Conservation (phyloP, 2,113 vertebrate genomes). For the Mugil cephalus region DNA sequence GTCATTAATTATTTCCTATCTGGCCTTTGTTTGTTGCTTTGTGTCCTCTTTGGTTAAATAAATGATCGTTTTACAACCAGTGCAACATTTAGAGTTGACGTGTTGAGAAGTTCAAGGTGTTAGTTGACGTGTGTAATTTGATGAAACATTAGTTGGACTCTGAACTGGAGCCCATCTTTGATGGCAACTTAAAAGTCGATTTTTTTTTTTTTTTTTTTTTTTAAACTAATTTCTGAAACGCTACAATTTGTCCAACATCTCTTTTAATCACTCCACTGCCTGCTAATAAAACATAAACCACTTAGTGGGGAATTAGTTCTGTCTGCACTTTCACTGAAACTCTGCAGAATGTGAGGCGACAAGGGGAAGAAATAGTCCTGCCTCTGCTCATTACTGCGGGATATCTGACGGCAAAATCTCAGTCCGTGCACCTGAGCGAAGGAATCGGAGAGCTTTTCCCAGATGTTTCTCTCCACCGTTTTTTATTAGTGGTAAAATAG, state of each 20-base stretch:
- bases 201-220: constrained; percentile 77
- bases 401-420: constrained; percentile 72
- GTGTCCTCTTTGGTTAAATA: constrained; percentile 58
- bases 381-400: constrained; percentile 79
- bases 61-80: constrained; percentile 41
- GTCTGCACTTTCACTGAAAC: constrained; percentile 72
- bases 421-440: constrained; percentile 71
- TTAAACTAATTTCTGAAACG: constrained; percentile 68
- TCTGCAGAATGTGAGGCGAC: constrained; percentile 63
- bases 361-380: constrained; percentile 57
- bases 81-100: constrained; percentile 45
- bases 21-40: constrained; percentile 64
- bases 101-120: constrained; percentile 51
- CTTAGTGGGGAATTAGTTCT: constrained; percentile 79
- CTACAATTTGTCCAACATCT: constrained; percentile 71
- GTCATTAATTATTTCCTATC: constrained; percentile 68
- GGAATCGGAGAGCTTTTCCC: constrained; percentile 72
- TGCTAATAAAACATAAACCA: constrained; percentile 82
- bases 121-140: constrained; percentile 59
- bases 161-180: constrained; percentile 49
- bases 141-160: constrained; percentile 43
- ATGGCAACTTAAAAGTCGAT: constrained; percentile 70
- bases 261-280: constrained; percentile 75
- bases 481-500: constrained; percentile 78
- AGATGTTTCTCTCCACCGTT: constrained; percentile 73